Base-by-base conservation (phyloP, 2,113 vertebrate species). In the Gavia stellata region DNA sequence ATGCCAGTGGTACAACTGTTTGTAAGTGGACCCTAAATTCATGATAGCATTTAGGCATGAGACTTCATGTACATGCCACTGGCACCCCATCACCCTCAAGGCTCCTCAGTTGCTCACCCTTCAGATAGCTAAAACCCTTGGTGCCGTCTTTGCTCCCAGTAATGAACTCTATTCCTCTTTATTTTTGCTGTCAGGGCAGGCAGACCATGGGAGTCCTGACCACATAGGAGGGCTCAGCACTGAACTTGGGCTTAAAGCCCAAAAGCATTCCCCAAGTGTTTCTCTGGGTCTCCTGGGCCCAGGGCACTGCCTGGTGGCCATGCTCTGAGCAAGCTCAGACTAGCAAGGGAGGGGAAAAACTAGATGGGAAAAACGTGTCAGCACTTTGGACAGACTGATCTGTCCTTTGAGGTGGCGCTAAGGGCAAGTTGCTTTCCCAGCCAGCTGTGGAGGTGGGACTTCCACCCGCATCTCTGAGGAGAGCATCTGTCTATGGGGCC, bases 141-240 rank as follows among this genome's bases (percentile, higher is more conserved):
- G 49, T 49, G 47, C 21, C 25, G 23, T 53, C n/a, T 68, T 52
- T 52, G 15, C 15, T 82, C 38, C 25, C 34, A 38, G 18, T 38
- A 66, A 59, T 15, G 40, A 61, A 8, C 9, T 45, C 38, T 61
- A 29, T 13, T 6, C 4, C 18, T 14, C 28, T 44, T 13, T 34
- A 25, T 53, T 53, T 68, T 71, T 68, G 17, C 29, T 34, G 29
- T 38, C 25, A 40, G 16, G 10, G 19, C 7, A 44, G 29, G 29
- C 40, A 83, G 29, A 53, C 34, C 28, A 7, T 28, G 16, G 33
- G 23, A 75, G 13, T 10, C 38, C 17, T 58, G 36, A 23, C 12
- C 20, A 31, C 0, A 1, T 16, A 45, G 45, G 0, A 15, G 5
- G 5, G 10, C 28, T 62, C 19, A 75, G 45, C 38, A 75, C n/a